Conservation (phyloP, 2,797 vertebrate species). For the Picus viridis region DNA sequence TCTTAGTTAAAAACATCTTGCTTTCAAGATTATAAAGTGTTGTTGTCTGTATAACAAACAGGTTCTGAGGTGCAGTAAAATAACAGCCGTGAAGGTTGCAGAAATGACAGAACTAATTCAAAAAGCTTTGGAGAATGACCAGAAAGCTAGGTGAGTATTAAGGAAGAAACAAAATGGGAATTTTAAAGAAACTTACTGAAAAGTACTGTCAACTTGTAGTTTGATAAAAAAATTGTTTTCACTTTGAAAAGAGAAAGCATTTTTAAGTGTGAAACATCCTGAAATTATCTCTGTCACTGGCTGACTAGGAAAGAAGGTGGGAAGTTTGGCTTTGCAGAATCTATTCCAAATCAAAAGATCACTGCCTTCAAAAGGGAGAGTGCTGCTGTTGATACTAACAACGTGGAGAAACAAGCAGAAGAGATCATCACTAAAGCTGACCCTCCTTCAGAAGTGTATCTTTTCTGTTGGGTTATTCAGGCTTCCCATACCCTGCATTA, state of each 20-base stretch:
- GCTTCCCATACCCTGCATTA: neutral
- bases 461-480: constrained; percentile 16
- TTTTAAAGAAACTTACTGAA: neutral
- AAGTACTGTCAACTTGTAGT: neutral
- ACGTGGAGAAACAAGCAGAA: constrained; percentile 80
- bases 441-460: constrained; percentile 85
- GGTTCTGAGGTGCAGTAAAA: constrained; percentile 97
- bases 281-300: neutral
- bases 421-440: constrained; percentile 85
- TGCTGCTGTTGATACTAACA: constrained; percentile 82
- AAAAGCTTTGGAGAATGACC: constrained; percentile 92
- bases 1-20: neutral
- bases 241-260: neutral
- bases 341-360: constrained; percentile 88
- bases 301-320: constrained; percentile 90
- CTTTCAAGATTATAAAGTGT: neutral
- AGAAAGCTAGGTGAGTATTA: constrained; percentile 84
- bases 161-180: accelerated
- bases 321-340: constrained; percentile 94
- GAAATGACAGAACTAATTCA: constrained; percentile 95
- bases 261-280: neutral
- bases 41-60: constrained; percentile 61
- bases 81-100: constrained; percentile 93
- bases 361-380: constrained; percentile 89
- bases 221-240: neutral